A percentile compares a stretch with the other conserved stretches of the same genome.
Conservation (phyloP, 2,113 vertebrate species). For the Polypterus senegalus region DNA sequence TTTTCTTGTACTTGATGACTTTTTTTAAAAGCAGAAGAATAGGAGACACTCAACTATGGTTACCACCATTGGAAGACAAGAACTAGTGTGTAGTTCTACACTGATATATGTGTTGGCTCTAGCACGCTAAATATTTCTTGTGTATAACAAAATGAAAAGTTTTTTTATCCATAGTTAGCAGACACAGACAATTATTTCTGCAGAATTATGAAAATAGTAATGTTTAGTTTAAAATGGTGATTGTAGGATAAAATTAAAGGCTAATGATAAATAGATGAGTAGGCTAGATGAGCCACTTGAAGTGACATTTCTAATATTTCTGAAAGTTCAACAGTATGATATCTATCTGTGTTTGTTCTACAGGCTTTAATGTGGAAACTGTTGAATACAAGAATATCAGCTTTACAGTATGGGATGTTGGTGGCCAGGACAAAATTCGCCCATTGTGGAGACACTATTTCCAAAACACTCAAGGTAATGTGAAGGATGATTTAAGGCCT, state of each 20-base stretch:
- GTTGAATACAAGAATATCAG: conserved; percentile 98
- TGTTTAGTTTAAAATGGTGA: not conserved
- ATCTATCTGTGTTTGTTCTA: conserved; percentile 7
- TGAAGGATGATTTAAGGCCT: not conserved
- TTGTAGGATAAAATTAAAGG: not conserved
- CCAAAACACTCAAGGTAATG: conserved; percentile 95
- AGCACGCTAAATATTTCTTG: too few species aligned
- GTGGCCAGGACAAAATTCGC: conserved; percentile 96
- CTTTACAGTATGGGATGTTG: conserved; percentile 97
- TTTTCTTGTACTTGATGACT: too few species aligned
- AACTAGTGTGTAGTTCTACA: too few species aligned
- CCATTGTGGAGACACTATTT: conserved; percentile 97
- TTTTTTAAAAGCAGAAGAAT: too few species aligned
- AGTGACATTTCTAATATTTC: too few species aligned
- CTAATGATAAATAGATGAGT: not conserved
- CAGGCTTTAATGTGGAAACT: conserved; percentile 95
- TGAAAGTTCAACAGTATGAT: not conserved
- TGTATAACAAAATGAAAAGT: too few species aligned
- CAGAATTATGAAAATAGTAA: not conserved
- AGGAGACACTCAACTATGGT: too few species aligned
- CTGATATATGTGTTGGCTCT: too few species aligned
- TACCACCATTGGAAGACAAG: too few species aligned
- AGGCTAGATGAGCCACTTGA: not conserved
- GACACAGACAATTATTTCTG: too few species aligned
- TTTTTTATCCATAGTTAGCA: too few species aligned